Base-by-base conservation (phyloP, 1,140 invertebrate genomes). In the Patella vulgata region DNA sequence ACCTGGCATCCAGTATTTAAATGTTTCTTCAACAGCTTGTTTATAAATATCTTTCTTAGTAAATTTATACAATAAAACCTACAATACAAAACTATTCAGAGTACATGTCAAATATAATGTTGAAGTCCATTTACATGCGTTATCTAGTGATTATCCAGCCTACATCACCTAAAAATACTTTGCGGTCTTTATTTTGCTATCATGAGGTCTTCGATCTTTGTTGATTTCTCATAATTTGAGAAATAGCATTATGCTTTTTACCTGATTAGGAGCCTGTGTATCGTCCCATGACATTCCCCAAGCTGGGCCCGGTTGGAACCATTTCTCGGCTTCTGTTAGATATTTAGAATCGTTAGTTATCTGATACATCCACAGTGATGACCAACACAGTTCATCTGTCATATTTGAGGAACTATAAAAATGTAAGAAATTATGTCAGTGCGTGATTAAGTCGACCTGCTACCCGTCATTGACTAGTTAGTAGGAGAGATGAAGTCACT, bases 341-440 rank as follows among this genome's bases (percentile, higher is more conserved):
- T 89, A 90, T n/a, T 71, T 73, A 0, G 72, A 55, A 2, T 88
- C 84, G 17, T 85, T 86, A 0, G 88, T 89, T 2, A 87, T 88
- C 65, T 85, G 85, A 77, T 86, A 89, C 3, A 90, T 74, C 89
- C 89, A 90, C 2, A 84, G 77, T 0, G 88, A 88, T 0, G 88
- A 86, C 88, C 88, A 90, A 0, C 86, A 85, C 33, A 90, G 72
- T 63, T 90, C 89, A 71, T 90, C 89, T 2, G 87, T 87, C 67
- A 88, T 90, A 43, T 86, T 87, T 2, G 84, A 84, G 14, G 86
- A 87, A 47, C 87, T 88, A 27, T 1, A 47, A 31, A 43, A 39
- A 30, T n/a, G 47, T 30, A 4, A 19, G n/a, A n/a, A n/a, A n/a
- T n/a, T n/a, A n/a, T n/a, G n/a, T n/a, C n/a, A n/a, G n/a, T n/a